These are phyloP conservation scores for Nesometra sesokonis DNA, from an alignment of 35 echinoderm and acorn worm genomes.

Conservation along the genomic window DNA sequence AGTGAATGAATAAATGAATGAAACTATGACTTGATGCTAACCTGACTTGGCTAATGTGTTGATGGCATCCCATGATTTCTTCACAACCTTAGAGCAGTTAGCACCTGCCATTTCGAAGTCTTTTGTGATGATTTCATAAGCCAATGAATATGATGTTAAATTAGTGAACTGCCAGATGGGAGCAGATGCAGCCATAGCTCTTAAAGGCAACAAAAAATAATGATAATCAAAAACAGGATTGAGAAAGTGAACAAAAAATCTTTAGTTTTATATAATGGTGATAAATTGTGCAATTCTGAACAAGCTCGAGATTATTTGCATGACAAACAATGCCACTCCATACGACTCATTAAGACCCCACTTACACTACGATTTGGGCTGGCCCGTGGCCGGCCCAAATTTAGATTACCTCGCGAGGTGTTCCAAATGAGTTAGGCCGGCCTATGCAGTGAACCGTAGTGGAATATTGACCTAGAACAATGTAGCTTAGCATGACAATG, in stretches of 20 bases:
- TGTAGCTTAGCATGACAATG: too few species aligned
- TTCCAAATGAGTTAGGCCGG: too few species aligned
- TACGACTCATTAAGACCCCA: too few species aligned
- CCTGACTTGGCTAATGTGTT: constrained; percentile 44
- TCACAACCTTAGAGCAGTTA: constrained; percentile 38
- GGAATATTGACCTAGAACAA: too few species aligned
- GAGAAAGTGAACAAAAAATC: too few species aligned
- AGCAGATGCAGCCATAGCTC: constrained; percentile 72
- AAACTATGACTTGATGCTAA: constrained; percentile 21
- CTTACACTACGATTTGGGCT: too few species aligned
- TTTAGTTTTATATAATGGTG: not conserved
- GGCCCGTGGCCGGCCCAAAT: too few species aligned
- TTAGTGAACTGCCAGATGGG: constrained; percentile 85
- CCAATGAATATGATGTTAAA: constrained; percentile 33
- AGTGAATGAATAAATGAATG: not conserved
- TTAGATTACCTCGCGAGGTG: too few species aligned
- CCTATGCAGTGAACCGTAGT: too few species aligned
- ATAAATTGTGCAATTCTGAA: not conserved
- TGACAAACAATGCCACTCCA: too few species aligned
- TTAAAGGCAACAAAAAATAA: not conserved
- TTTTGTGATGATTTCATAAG: constrained; percentile 44
- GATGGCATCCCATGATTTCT: constrained; percentile 61
- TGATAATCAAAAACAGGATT: too few species aligned
- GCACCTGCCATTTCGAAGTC: constrained; percentile 53
- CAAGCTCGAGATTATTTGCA: too few species aligned